Evolutionary conservation across 2,888 invertebrate genomes (phyloP).

Genomic region (Torymus tubicola): DNA sequence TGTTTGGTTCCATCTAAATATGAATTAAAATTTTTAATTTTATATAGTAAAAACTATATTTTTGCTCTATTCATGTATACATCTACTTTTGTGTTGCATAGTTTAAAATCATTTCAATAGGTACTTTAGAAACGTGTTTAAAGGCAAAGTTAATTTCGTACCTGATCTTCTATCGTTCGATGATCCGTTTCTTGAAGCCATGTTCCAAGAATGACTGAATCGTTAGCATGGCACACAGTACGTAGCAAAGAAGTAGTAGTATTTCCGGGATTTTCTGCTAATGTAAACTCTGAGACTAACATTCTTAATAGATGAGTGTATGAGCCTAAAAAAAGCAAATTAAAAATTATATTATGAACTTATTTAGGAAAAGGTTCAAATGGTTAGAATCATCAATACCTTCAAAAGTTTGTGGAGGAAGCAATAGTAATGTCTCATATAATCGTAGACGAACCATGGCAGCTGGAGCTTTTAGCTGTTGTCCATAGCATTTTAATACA

Average conservation of each 20-base stretch:
- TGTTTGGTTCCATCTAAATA: constrained; percentile 89
- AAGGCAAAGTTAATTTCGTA: constrained; percentile 73
- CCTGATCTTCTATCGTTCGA: constrained; percentile 97
- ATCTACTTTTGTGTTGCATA: not conserved
- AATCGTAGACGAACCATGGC: constrained; percentile 95
- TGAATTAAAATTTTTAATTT: constrained; percentile 65
- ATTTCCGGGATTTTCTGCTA: constrained; percentile 94
- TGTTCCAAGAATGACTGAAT: constrained; percentile 94
- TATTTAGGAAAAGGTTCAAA: constrained; percentile 5
- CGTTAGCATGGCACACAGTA: constrained; percentile 90
- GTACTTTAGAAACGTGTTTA: constrained; percentile 6
- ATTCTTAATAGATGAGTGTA: constrained; percentile 93
- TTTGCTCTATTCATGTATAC: constrained; percentile 16
- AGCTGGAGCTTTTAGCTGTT: constrained; percentile 94
- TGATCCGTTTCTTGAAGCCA: constrained; percentile 98
- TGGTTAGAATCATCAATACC: constrained; percentile 75
- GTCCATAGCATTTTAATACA: constrained; percentile 92
- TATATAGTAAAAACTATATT: not conserved
- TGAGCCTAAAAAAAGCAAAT: constrained; percentile 77
- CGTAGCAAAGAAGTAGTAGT: constrained; percentile 91
- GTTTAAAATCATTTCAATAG: not conserved
- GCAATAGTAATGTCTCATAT: constrained; percentile 89
- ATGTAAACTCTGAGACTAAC: constrained; percentile 95
- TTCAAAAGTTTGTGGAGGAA: constrained; percentile 89
- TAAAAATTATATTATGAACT: constrained; percentile 3